Conservation (phyloP, 37 sponge, comb jelly and placozoan genomes). For the Haliclona indistincta region DNA sequence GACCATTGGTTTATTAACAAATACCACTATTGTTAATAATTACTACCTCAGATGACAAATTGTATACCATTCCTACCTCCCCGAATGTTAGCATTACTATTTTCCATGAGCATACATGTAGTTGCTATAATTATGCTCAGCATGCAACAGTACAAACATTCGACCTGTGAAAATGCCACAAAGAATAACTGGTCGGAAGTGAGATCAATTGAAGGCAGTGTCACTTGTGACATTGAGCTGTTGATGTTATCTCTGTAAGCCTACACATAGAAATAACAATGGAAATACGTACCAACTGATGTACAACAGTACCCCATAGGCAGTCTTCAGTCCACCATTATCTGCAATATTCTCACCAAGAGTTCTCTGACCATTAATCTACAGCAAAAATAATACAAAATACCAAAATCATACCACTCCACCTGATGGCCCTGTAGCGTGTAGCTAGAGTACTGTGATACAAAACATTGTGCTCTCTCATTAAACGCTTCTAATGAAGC, state of each 20-base stretch:
- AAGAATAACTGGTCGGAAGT: constrained; percentile 60
- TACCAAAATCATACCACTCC: not conserved
- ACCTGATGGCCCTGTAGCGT: constrained; percentile 18
- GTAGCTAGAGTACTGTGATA: constrained; percentile 44
- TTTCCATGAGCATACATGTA: too few relatives aligned
- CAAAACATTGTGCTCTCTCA: constrained; percentile 30
- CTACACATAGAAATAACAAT: not conserved
- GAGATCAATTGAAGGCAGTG: too few relatives aligned
- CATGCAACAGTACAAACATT: too few relatives aligned
- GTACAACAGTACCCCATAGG: constrained; percentile 25
- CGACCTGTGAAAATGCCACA: constrained; percentile 57
- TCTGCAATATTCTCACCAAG: constrained; percentile 81
- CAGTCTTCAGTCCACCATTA: constrained; percentile 67
- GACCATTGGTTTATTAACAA: too few relatives aligned
- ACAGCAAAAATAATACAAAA: not conserved
- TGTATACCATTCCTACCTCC: too few relatives aligned
- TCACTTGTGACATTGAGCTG: too few relatives aligned
- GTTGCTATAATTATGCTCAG: too few relatives aligned
- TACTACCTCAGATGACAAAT: too few relatives aligned
- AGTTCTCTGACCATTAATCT: constrained; percentile 68
- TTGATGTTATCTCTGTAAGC: constrained; percentile 19
- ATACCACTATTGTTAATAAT: too few relatives aligned
- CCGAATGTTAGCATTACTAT: too few relatives aligned
- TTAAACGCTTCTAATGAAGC: constrained; percentile 27
- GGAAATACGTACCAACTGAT: not conserved